Percentiles rank a stretch among this genome's conserved stretches.
Evolutionary conservation across 2,888 invertebrate species (phyloP).

Genomic region (Conomelus anceps): DNA sequence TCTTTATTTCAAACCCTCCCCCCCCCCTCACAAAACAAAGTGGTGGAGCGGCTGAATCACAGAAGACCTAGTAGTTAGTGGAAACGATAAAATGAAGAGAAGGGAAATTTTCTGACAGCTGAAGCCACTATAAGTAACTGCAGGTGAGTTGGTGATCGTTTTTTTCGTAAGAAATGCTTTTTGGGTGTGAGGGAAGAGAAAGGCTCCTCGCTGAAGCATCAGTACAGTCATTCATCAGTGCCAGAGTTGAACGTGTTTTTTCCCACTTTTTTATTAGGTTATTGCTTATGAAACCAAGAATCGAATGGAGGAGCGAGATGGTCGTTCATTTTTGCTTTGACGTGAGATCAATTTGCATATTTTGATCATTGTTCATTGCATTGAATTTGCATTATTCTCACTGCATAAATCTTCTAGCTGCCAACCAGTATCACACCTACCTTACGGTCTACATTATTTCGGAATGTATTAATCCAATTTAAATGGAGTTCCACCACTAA

Average conservation of each 20-base stretch:
- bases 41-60: no score
- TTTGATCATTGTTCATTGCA: not conserved
- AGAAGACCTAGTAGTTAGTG: not conserved
- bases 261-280: not conserved
- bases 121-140: not conserved
- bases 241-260: not conserved
- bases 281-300: not conserved
- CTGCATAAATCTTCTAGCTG: not conserved
- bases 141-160: not conserved
- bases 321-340: not conserved
- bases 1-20: no score
- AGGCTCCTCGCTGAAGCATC: not conserved
- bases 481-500: not conserved
- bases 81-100: not conserved
- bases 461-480: not conserved
- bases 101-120: not conserved
- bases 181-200: not conserved
- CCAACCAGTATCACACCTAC: not conserved
- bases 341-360: not conserved
- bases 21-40: no score
- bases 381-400: not conserved
- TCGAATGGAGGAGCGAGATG: not conserved
- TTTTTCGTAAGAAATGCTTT: not conserved
- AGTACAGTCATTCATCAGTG: not conserved
- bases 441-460: not conserved